These are phyloP conservation scores for Coelinius sp. DNA, from an alignment of 2,888 invertebrate genomes.

Conservation along the genomic window DNA sequence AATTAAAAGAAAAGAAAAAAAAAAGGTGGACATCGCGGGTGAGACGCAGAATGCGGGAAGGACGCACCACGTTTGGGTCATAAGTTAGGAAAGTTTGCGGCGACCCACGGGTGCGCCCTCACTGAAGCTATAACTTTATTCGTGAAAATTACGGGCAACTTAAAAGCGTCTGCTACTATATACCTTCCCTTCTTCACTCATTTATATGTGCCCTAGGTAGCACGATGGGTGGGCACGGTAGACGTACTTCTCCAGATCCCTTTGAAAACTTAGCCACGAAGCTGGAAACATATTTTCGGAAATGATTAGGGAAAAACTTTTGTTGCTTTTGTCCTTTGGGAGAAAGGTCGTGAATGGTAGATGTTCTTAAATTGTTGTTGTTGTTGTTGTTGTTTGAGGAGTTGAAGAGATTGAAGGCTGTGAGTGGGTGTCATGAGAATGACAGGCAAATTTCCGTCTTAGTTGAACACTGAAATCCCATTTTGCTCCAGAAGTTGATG, in stretches of 20 bases:
- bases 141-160: slow-evolving; percentile 60
- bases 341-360: not conserved
- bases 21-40: not conserved
- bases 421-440: too few relatives aligned
- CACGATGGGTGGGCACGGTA: slow-evolving; percentile 33
- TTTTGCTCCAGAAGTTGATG: too few relatives aligned
- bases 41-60: slow-evolving; percentile 26
- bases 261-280: slow-evolving; percentile 11
- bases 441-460: too few relatives aligned
- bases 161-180: slow-evolving; percentile 58
- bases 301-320: slow-evolving; percentile 15
- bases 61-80: slow-evolving; percentile 43
- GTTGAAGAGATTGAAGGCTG: too few relatives aligned
- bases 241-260: slow-evolving; percentile 21
- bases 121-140: slow-evolving; percentile 56
- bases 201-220: slow-evolving; percentile 20
- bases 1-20: not conserved
- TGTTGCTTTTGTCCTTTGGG: not conserved
- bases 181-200: slow-evolving; percentile 9
- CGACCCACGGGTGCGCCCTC: slow-evolving; percentile 39
- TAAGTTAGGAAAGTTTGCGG: slow-evolving; percentile 51
- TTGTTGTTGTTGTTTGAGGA: too few relatives aligned
- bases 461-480: too few relatives aligned
- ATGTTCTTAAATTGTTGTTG: not conserved
- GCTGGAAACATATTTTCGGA: slow-evolving; percentile 4